Evolutionary conservation across 2,888 invertebrate species (phyloP), one percentile per base, ranked within the genome.

Genomic region (Ashinkailepas kermadecensis): DNA sequence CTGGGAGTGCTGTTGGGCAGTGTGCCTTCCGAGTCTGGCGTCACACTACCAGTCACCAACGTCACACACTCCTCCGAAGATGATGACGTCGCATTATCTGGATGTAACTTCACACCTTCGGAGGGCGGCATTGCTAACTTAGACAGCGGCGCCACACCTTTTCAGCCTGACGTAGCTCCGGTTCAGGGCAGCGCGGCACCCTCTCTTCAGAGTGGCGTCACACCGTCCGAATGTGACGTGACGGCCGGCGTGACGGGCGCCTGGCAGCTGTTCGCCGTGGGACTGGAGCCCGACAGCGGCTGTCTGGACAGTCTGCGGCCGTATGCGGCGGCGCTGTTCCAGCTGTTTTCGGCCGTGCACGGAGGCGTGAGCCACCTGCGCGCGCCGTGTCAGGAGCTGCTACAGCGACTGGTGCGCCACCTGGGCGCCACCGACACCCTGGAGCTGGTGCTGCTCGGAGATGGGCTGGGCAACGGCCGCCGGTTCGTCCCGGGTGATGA

Each of bases 261-360:
- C 58, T 78, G 78, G 78, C 78, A 78, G 78, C 58, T 78, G 78
- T 12, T 78, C 7, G 78, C 58, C 58, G 78, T 21, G 23, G 78
- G 78, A 57, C 8, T 21, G 21, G 78, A 78, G 58, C 78, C 78
- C n/a, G n/a, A 25, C 23, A 11, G 12, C 13, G 21, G 10, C 57
- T 57, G 57, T 21, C 58, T 78, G 58, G 21, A n/a, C 13, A 12
- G 23, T 23, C 58, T 78, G 78, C 21, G 13, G 23, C 57, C 78
- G n/a, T 58, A 78, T 15, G 78, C 58, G 12, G 78, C 12, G 4
- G 58, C 78, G 9, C 58, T 78, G 78, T 23, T 78, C 23, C 57
- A 23, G 23, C 23, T 78, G n/a, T 21, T 23, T 23, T n/a, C 78
- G 11, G 57, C 13, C 23, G 15, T 58, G 21, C 1, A 11, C 6